These are phyloP conservation scores for Sylvilagus floridanus DNA, from an alignment of 2,797 vertebrate genomes.

Conservation along the genomic window DNA sequence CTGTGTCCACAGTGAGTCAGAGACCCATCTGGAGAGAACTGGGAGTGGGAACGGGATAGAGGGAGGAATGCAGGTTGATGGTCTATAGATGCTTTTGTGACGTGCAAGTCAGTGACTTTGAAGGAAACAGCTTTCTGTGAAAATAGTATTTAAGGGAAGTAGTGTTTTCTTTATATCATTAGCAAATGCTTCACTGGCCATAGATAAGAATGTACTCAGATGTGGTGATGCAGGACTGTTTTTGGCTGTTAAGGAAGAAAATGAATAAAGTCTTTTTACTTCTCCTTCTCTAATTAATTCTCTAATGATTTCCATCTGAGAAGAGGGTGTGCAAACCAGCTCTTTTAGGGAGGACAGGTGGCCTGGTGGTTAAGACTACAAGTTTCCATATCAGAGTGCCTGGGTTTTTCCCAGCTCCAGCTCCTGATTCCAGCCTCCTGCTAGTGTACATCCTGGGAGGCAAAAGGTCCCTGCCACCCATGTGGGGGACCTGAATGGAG, in stretches of 20 bases:
- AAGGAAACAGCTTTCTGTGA: conserved; percentile 54
- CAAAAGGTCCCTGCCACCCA: too few species aligned
- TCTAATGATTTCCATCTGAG: conserved; percentile 47
- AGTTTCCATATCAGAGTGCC: too few species aligned
- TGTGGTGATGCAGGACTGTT: conserved; percentile 12
- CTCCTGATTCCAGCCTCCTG: too few species aligned
- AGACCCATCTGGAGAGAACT: conserved; percentile 3
- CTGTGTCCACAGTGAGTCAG: conserved; percentile 72
- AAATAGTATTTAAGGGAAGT: conserved; percentile 50
- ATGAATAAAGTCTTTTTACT: conserved; percentile 62
- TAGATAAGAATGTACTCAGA: conserved; percentile 52
- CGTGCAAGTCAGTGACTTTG: conserved; percentile 51
- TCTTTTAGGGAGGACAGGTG: neutral
- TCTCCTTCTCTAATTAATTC: neutral
- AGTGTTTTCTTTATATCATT: conserved; percentile 58
- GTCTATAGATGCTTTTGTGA: conserved; percentile 7
- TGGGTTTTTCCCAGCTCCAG: too few species aligned
- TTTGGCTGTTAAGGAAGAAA: conserved; percentile 46
- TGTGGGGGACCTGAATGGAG: too few species aligned
- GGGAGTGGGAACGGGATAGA: conserved; percentile 11
- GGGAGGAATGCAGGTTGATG: conserved; percentile 24
- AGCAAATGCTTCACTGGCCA: conserved; percentile 35
- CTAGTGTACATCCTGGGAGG: too few species aligned
- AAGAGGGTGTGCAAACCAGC: neutral
- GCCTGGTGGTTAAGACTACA: too few species aligned